Evolutionary conservation across 2,113 vertebrate genomes (phyloP).

Genomic region (Petaurus breviceps): DNA sequence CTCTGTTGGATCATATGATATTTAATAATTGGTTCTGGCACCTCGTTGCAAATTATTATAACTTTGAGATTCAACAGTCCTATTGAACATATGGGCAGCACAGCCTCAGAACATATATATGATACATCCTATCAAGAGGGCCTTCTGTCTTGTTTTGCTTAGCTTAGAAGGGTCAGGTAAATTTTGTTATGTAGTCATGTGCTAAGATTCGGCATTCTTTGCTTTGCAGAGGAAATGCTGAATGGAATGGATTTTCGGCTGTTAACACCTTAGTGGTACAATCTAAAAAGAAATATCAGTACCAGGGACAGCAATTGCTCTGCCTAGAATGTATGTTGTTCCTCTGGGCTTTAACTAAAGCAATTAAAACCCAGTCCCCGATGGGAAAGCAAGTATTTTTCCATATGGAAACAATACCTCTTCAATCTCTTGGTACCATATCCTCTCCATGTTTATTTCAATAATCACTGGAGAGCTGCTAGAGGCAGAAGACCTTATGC

Average conservation of each 20-base stretch:
- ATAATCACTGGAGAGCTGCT: constrained; percentile 56
- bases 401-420: constrained; percentile 48
- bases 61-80: constrained; percentile 89
- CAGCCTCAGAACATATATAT: constrained; percentile 87
- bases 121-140: constrained; percentile 85
- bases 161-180: constrained; percentile 89
- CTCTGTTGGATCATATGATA: constrained; percentile 90
- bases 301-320: constrained; percentile 62
- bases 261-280: constrained; percentile 72
- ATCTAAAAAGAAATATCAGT: constrained; percentile 70
- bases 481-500: constrained; percentile 62
- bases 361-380: constrained; percentile 74
- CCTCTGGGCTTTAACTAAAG: constrained; percentile 62
- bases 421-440: constrained; percentile 68
- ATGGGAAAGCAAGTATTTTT: constrained; percentile 56
- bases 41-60: constrained; percentile 90
- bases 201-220: constrained; percentile 85
- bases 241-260: constrained; percentile 69
- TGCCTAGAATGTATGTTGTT: constrained; percentile 38
- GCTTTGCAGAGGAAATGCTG: constrained; percentile 81
- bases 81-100: constrained; percentile 89
- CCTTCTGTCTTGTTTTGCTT: constrained; percentile 91
- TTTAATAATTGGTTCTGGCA: constrained; percentile 92
- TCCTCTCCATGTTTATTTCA: constrained; percentile 68
- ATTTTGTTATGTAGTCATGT: constrained; percentile 85